Evolutionary conservation across 2,113 vertebrate species (phyloP).

Genomic region (Miniopterus natalensis): DNA sequence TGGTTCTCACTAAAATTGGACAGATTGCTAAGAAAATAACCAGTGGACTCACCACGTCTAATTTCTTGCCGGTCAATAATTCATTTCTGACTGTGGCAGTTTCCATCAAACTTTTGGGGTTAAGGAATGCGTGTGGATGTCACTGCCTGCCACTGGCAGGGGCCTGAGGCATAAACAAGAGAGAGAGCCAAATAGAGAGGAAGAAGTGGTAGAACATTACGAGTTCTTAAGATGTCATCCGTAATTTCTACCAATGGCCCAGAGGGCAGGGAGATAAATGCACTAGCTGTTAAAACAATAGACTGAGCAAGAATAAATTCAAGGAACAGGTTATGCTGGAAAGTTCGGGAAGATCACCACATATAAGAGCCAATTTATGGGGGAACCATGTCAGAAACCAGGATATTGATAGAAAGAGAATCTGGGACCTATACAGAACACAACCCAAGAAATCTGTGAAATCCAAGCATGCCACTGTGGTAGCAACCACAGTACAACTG

Average conservation of each 20-base stretch:
- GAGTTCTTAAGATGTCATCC: not conserved
- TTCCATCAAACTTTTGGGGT: conserved; percentile 33
- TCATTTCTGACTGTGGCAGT: conserved; percentile 52
- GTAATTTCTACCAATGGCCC: conserved; percentile 8
- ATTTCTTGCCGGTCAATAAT: conserved; percentile 49
- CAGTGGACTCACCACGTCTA: not conserved
- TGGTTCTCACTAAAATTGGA: not conserved
- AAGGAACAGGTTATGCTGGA: conserved; percentile 16
- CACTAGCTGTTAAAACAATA: conserved; percentile 25
- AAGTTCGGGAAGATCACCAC: conserved; percentile 1
- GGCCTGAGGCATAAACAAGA: conserved; percentile 36
- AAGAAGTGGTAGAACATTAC: conserved; percentile 48
- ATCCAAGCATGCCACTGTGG: conserved; percentile 93
- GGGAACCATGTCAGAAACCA: not conserved
- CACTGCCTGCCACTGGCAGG: not conserved
- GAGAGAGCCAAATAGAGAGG: conserved; percentile 32
- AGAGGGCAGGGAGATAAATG: conserved; percentile 28
- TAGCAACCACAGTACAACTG: conserved; percentile 90
- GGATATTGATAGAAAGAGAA: conserved; percentile 76
- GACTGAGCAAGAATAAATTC: conserved; percentile 40
- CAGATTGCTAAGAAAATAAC: conserved; percentile 56
- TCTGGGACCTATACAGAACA: conserved; percentile 87
- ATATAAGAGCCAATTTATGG: not conserved
- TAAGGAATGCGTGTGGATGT: conserved; percentile 34
- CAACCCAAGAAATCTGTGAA: conserved; percentile 91